Evolutionary conservation across 2,113 vertebrate species (phyloP), one percentile per base, ranked within the genome.

Genomic region (Turdus rufiventris): DNA sequence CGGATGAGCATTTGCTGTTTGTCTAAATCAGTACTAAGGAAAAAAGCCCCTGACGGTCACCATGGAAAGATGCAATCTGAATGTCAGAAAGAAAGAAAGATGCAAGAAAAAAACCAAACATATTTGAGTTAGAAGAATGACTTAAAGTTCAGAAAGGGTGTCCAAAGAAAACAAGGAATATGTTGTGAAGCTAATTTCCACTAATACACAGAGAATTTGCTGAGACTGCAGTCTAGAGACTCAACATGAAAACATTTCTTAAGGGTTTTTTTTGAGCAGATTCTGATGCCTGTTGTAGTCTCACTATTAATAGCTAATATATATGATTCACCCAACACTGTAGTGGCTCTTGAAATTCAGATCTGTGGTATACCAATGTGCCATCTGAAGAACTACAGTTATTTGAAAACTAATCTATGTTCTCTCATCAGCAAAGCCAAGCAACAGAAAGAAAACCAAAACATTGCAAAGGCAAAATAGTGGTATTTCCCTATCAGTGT

Each of bases 121-220:
- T 51, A 67, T 71, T 20, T 72, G 34, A 71, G 10, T 81, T 45
- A 68, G 76, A 93, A 91, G 51, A 95, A 74, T 53, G 28, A 75
- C 42, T 74, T 58, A 15, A 72, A 71, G 61, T 74, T 92, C 36
- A 74, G 51, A 47, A 88, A 94, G 34, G 4, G 5, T 36, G 29
- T 67, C 79, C 90, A 85, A 88, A 91, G 66, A 71, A 95, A 91
- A 89, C 26, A 88, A 57, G 29, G 43, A 67, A 50, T 61, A 72
- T 85, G 45, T 87, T 81, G 50, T 71, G 77, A 87, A 89, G 71
- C 34, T 71, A 1, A 58, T 94, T 91, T 91, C 70, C 87, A 87
- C 66, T 76, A 91, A 79, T n/a, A 86, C 18, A 60, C 43, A n/a
- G 83, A 23, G 53, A 92, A 89, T 95, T 84, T 95, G 86, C 84